phyloP scores from a whole-genome alignment of 1,140 invertebrate genomes.

The Ostrea edulis region DNA sequence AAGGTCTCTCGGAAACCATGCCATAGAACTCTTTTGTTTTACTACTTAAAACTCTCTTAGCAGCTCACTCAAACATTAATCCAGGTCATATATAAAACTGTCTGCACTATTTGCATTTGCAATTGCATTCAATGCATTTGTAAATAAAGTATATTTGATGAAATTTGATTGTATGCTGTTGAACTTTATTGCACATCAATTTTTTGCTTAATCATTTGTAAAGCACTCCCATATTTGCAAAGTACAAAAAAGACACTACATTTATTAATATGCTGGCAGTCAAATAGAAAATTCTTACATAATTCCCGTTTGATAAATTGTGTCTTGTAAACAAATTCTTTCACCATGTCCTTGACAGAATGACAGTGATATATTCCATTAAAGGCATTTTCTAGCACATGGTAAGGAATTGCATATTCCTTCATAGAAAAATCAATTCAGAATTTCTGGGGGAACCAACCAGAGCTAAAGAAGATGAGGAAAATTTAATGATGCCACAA shows the following conservation, averaged over 20 bases:
- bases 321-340: constrained; percentile 19
- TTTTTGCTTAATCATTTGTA: constrained; percentile 1
- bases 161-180: constrained; percentile 25
- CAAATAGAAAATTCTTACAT: constrained; percentile 1
- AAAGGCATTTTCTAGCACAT: neutral
- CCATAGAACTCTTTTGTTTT: constrained; percentile 3
- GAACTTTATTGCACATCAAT: neutral
- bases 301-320: neutral
- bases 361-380: no score
- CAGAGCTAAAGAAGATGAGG: no score
- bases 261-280: constrained; percentile 1
- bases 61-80: constrained; percentile 30
- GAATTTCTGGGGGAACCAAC: no score
- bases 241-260: neutral
- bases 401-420: neutral
- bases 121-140: constrained; percentile 32
- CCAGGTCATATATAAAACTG: constrained; percentile 34
- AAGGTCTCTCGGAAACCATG: neutral
- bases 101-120: constrained; percentile 16
- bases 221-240: neutral
- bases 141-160: constrained; percentile 31
- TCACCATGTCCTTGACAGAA: neutral
- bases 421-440: neutral
- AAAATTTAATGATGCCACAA: neutral
- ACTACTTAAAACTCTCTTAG: constrained; percentile 14